These are phyloP conservation scores for Heliconius erato DNA, from an alignment of 2,888 invertebrate species.

Conservation along the genomic window DNA sequence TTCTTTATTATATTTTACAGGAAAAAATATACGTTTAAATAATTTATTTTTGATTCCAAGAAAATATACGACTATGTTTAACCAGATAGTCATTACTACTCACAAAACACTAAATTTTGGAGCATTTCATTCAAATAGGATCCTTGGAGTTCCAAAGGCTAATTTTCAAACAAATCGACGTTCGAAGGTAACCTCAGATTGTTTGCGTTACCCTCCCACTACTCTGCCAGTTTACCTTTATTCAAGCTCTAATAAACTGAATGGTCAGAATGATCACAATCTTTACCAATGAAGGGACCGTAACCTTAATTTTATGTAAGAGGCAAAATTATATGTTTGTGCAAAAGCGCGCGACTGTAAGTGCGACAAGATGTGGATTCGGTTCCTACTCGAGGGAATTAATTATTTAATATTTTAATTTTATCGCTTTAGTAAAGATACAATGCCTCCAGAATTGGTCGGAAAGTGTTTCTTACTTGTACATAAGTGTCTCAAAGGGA, in stretches of 20 bases:
- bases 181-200: slow-evolving; percentile 24
- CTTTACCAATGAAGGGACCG: slow-evolving; percentile 10
- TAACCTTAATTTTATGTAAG: slow-evolving; percentile 24
- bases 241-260: slow-evolving; percentile 20
- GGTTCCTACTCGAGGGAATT: no score
- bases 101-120: neutral
- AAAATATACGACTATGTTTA: no score
- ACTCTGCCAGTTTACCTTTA: slow-evolving; percentile 19
- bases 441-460: no score
- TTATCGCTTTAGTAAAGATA: neutral
- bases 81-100: neutral
- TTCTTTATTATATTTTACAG: no score
- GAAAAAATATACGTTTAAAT: neutral
- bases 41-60: no score
- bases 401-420: neutral
- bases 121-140: neutral
- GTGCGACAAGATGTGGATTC: no score
- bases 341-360: no score
- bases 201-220: slow-evolving; percentile 23
- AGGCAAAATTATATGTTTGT: no score
- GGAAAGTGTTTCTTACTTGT: no score
- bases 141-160: neutral
- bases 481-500: no score
- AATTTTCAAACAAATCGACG: slow-evolving; percentile 27
- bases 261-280: slow-evolving; percentile 27